Evolutionary conservation across 2,113 vertebrate genomes (phyloP).

Genomic region (Tor tambroides): DNA sequence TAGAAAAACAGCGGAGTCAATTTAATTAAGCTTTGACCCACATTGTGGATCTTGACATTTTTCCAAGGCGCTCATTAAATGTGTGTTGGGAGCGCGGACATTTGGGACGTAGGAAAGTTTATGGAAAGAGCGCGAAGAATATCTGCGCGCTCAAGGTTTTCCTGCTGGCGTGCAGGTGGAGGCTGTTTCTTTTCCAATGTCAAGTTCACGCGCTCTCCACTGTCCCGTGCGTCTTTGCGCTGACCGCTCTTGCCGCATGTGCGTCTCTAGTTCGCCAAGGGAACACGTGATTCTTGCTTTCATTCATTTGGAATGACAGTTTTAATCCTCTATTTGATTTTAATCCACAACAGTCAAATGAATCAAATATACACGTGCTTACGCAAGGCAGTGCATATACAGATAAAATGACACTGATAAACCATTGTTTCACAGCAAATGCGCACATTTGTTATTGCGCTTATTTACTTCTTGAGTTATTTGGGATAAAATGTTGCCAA

Average conservation of each 20-base stretch:
- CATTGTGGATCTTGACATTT: neutral
- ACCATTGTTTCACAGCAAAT: neutral
- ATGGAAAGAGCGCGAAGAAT: neutral
- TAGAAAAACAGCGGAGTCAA: neutral
- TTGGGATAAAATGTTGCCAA: neutral
- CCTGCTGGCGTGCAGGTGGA: neutral
- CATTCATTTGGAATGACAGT: neutral
- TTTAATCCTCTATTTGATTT: constrained; percentile 29
- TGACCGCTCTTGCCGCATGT: neutral
- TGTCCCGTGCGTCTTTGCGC: neutral
- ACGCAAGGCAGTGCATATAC: neutral
- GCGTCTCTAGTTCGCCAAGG: neutral
- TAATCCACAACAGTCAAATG: constrained; percentile 3
- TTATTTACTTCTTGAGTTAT: neutral
- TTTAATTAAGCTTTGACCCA: constrained; percentile 45
- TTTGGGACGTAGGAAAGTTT: neutral
- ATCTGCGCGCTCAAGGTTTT: neutral
- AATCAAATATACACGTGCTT: constrained; percentile 13
- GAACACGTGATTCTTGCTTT: constrained; percentile 4
- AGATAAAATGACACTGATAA: neutral
- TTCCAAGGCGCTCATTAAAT: constrained; percentile 10
- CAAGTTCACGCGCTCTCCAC: neutral
- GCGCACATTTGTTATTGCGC: neutral
- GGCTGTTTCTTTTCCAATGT: neutral
- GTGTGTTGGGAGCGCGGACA: neutral